These are phyloP conservation scores for Amphipyra tragopoginis DNA, from an alignment of 2,888 invertebrate species.

Conservation along the genomic window DNA sequence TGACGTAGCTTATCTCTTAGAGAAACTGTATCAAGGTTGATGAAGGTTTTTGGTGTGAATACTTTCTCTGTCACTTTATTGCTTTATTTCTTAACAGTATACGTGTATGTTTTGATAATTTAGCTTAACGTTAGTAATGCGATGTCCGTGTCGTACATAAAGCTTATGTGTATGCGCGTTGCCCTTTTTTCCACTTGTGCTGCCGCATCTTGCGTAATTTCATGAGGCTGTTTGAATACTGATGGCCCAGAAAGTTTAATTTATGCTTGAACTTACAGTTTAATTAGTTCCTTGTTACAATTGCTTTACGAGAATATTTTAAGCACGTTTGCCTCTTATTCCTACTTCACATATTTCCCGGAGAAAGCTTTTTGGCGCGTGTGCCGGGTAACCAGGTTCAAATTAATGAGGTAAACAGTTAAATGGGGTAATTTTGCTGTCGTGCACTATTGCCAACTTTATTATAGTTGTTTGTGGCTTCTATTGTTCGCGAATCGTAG, in stretches of 20 bases:
- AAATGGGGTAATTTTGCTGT: conserved; percentile 37
- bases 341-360: conserved; percentile 21
- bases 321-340: conserved; percentile 13
- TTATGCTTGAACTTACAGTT: conserved; percentile 43
- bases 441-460: conserved; percentile 36
- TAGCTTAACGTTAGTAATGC: conserved; percentile 33
- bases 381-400: conserved; percentile 16
- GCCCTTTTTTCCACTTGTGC: conserved; percentile 58
- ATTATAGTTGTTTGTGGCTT: conserved; percentile 32
- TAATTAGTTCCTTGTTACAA: conserved; percentile 62
- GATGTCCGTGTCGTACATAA: conserved; percentile 40
- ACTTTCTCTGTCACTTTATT: conserved; percentile 61
- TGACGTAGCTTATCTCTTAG: conserved; percentile 59
- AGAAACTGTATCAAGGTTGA: conserved; percentile 63
- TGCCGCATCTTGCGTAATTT: conserved; percentile 66
- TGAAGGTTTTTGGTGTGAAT: conserved; percentile 40
- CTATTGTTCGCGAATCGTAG: conserved; percentile 37
- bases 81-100: conserved; percentile 46
- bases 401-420: conserved; percentile 24
- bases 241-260: conserved; percentile 60
- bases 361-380: conserved; percentile 39
- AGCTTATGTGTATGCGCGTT: conserved; percentile 37
- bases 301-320: conserved; percentile 23
- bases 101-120: conserved; percentile 61
- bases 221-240: conserved; percentile 60